phyloP scores from a whole-genome alignment of 2,113 vertebrate species.

The Caranx melampygus region DNA sequence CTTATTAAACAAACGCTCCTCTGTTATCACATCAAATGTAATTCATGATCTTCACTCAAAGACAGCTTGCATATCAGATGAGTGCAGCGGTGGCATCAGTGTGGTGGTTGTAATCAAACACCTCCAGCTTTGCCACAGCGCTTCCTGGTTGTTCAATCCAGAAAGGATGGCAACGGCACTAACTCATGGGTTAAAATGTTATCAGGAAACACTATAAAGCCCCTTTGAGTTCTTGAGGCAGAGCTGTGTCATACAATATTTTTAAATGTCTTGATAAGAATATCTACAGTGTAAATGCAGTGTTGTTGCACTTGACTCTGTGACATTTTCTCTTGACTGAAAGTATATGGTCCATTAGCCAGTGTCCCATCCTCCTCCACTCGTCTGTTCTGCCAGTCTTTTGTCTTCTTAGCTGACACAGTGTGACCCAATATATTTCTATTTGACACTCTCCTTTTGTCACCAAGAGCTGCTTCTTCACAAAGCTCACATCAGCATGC shows the following conservation, averaged over 20 bases:
- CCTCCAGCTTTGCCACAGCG: not conserved
- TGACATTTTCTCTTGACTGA: conserved; percentile 10
- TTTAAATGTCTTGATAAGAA: not conserved
- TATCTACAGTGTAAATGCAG: not conserved
- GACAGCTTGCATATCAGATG: not conserved
- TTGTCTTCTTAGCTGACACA: conserved; percentile 26
- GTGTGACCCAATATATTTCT: conserved; percentile 40
- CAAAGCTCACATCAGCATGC: conserved; percentile 40
- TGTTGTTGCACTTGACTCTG: not conserved
- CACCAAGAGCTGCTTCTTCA: conserved; percentile 26
- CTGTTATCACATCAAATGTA: not conserved
- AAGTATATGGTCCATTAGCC: not conserved
- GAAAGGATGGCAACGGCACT: not conserved
- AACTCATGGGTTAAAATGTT: not conserved
- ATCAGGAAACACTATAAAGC: not conserved
- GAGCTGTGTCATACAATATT: not conserved
- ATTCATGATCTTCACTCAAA: not conserved
- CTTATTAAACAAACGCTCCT: not conserved
- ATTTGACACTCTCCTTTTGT: conserved; percentile 39
- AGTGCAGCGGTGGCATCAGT: not conserved
- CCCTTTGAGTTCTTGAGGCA: not conserved
- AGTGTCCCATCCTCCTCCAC: not conserved
- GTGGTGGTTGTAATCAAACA: not conserved
- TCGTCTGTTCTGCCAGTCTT: conserved; percentile 20
- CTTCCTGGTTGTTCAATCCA: not conserved